A percentile compares a stretch with the other conserved stretches of the same genome.
phyloP scores from a whole-genome alignment of 2,888 invertebrate species.

The Andrena chrysosceles region DNA sequence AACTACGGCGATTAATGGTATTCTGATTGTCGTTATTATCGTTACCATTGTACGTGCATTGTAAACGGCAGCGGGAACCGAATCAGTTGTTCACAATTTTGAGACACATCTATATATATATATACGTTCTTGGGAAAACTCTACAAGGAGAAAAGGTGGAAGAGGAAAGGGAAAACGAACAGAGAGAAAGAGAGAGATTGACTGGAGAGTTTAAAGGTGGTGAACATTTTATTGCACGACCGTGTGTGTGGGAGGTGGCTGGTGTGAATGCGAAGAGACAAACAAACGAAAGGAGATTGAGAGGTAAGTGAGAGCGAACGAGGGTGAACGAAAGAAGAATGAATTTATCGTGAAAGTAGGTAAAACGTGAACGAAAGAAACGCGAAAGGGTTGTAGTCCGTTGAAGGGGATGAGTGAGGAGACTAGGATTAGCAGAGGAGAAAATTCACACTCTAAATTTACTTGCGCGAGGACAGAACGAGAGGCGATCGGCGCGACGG shows the following conservation, averaged over 20 bases:
- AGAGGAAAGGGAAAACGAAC: conserved; percentile 19
- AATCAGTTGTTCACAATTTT: conserved; percentile 84
- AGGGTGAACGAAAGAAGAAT: neutral
- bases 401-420: conserved; percentile 59
- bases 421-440: conserved; percentile 61
- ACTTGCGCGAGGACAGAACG: conserved; percentile 81
- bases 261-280: neutral
- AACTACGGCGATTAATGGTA: conserved; percentile 76
- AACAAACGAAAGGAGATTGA: neutral
- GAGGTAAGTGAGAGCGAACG: conserved; percentile 6
- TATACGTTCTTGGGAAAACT: conserved; percentile 79
- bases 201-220: conserved; percentile 64
- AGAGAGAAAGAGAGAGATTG: conserved; percentile 63
- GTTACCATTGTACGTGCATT: conserved; percentile 78
- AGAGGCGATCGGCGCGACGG: conserved; percentile 78
- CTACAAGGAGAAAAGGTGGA: conserved; percentile 59
- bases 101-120: conserved; percentile 80
- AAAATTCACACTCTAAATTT: conserved; percentile 82
- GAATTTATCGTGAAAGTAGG: too few species aligned
- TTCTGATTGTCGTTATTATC: conserved; percentile 79
- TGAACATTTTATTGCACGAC: conserved; percentile 17
- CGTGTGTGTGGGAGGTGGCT: conserved; percentile 4
- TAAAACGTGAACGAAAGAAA: conserved; percentile 18
- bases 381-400: conserved; percentile 34
- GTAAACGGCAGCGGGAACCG: conserved; percentile 82